phyloP scores from a whole-genome alignment of 37 sponge, comb jelly and placozoan genomes.

The Dysidea cf. avara region DNA sequence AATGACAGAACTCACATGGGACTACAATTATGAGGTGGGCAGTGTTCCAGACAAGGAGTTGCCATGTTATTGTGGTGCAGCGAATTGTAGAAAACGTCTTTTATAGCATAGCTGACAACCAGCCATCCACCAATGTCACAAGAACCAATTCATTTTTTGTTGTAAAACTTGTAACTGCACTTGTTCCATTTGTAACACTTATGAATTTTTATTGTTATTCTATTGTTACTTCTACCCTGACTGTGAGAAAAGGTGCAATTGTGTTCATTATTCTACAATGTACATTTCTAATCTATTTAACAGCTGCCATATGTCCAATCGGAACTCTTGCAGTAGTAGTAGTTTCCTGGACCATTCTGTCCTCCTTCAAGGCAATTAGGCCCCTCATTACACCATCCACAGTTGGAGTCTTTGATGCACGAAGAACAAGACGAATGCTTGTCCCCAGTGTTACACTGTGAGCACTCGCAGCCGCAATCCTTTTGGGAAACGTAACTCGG shows the following conservation, averaged over 20 bases:
- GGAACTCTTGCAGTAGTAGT: conserved; percentile 35
- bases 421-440: conserved; percentile 43
- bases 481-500: conserved; percentile 37
- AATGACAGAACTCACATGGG: conserved; percentile 83
- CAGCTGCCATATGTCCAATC: conserved; percentile 60
- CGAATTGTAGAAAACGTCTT: conserved; percentile 81
- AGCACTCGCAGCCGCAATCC: conserved; percentile 47
- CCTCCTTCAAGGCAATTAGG: conserved; percentile 66
- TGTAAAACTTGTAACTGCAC: too few relatives aligned
- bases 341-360: conserved; percentile 6
- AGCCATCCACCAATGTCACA: too few relatives aligned
- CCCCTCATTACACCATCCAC: conserved; percentile 76
- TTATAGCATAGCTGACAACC: conserved; percentile 38
- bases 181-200: too few relatives aligned
- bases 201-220: too few relatives aligned
- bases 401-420: conserved; percentile 33
- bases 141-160: too few relatives aligned
- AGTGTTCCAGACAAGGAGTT: conserved; percentile 74
- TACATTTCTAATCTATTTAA: too few relatives aligned
- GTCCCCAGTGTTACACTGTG: conserved; percentile 55
- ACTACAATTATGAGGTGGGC: conserved; percentile 88
- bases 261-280: too few relatives aligned
- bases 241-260: too few relatives aligned
- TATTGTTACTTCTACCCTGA: too few relatives aligned
- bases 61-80: conserved; percentile 73